phyloP scores from a whole-genome alignment of 2,888 invertebrate species.

The Harpagoxenus sublaevis region DNA sequence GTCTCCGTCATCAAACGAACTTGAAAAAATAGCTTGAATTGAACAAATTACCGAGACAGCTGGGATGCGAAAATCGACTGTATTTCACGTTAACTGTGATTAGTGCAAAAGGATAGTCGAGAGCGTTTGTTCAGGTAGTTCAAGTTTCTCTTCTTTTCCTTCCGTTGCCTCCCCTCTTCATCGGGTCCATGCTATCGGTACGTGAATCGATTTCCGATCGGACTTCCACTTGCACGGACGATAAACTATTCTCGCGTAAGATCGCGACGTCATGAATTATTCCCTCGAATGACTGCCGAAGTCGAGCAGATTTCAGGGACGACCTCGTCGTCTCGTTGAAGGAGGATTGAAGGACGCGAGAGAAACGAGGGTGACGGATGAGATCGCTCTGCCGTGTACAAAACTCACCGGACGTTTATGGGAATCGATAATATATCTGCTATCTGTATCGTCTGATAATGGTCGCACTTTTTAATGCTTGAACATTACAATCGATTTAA shows the following conservation, averaged over 20 bases:
- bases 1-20: not conserved
- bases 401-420: conserved; percentile 57
- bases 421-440: conserved; percentile 33
- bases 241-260: conserved; percentile 75
- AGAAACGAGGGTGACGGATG: conserved; percentile 39
- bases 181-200: conserved; percentile 72
- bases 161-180: conserved; percentile 64
- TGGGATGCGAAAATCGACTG: conserved; percentile 43
- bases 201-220: conserved; percentile 80
- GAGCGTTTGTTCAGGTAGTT: conserved; percentile 63
- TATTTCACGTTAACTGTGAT: conserved; percentile 65
- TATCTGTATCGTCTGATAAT: conserved; percentile 9
- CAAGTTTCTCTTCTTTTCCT: conserved; percentile 32
- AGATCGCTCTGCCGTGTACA: conserved; percentile 59
- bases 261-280: conserved; percentile 82
- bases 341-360: conserved; percentile 48
- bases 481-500: not conserved
- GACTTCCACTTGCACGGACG: conserved; percentile 40
- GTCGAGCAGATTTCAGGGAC: conserved; percentile 70
- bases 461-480: conserved; percentile 1
- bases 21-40: conserved; percentile 37
- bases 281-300: conserved; percentile 73
- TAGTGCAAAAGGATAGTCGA: conserved; percentile 59
- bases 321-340: conserved; percentile 71
- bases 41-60: conserved; percentile 63